phyloP scores from a whole-genome alignment of 2,113 vertebrate genomes.

The Odontesthes bonariensis region DNA sequence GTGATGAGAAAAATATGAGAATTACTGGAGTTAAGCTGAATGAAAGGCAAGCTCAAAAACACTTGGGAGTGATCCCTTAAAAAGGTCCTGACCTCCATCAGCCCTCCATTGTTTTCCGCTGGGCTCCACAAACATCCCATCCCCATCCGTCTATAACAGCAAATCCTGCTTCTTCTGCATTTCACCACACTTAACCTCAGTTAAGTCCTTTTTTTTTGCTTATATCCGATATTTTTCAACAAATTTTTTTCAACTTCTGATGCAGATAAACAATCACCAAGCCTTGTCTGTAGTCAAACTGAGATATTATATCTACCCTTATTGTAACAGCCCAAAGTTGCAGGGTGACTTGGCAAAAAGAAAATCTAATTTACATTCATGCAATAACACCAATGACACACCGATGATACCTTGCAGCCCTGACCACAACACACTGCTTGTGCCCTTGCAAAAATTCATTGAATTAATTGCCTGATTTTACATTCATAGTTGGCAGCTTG shows the following conservation, averaged over 20 bases:
- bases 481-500: not conserved
- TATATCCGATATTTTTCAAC: too few species aligned
- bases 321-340: too few species aligned
- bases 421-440: not conserved
- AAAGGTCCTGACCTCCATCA: constrained; percentile 40
- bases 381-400: too few species aligned
- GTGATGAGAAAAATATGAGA: not conserved
- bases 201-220: too few species aligned
- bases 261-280: too few species aligned
- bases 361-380: too few species aligned
- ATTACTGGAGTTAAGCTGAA: not conserved
- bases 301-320: too few species aligned
- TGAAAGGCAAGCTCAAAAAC: constrained; percentile 10
- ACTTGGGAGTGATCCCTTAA: constrained; percentile 3
- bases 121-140: constrained; percentile 14
- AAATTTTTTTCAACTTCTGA: too few species aligned
- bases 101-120: constrained; percentile 29
- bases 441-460: not conserved
- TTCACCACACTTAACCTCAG: not conserved
- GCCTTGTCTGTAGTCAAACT: too few species aligned
- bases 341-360: too few species aligned
- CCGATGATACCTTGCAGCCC: not conserved
- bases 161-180: constrained; percentile 14
- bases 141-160: constrained; percentile 51
- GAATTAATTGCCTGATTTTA: not conserved